phyloP scores from a whole-genome alignment of 30 jellyfish, hydroid and myxozoan genomes.

The Aurelia sp. region DNA sequence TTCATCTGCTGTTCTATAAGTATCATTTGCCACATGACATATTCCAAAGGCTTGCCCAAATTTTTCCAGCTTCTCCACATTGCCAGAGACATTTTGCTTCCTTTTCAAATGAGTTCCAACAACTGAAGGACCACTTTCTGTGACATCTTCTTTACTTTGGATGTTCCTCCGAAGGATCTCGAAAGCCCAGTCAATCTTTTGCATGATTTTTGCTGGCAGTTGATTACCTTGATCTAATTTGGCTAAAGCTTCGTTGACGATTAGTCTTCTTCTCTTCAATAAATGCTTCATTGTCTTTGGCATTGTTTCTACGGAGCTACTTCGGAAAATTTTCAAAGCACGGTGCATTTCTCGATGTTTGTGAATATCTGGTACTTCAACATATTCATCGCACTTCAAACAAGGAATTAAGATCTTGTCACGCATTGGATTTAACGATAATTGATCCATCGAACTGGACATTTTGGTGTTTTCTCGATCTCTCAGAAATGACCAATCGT shows the following conservation, averaged over 20 bases:
- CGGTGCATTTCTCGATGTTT: constrained; percentile 61
- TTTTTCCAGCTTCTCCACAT: not conserved
- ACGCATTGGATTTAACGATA: constrained; percentile 29
- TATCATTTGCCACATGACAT: constrained; percentile 41
- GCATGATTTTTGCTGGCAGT: constrained; percentile 46
- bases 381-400: constrained; percentile 59
- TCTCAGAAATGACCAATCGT: no score
- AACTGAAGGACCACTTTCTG: not conserved
- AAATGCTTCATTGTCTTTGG: constrained; percentile 59
- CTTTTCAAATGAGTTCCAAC: no score
- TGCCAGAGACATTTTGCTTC: not conserved
- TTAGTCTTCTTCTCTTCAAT: constrained; percentile 46
- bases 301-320: constrained; percentile 16
- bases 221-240: constrained; percentile 34
- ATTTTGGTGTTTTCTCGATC: no score
- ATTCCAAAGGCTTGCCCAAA: constrained; percentile 73
- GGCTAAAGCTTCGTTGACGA: constrained; percentile 30
- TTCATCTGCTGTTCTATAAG: constrained; percentile 41
- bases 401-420: constrained; percentile 50
- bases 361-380: constrained; percentile 28
- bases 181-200: constrained; percentile 66
- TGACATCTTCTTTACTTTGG: not conserved
- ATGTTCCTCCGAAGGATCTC: constrained; percentile 27
- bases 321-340: constrained; percentile 49
- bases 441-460: constrained; percentile 1